Evolutionary conservation across 2,113 vertebrate genomes (phyloP).

Genomic region (Cinclus mexicanus): DNA sequence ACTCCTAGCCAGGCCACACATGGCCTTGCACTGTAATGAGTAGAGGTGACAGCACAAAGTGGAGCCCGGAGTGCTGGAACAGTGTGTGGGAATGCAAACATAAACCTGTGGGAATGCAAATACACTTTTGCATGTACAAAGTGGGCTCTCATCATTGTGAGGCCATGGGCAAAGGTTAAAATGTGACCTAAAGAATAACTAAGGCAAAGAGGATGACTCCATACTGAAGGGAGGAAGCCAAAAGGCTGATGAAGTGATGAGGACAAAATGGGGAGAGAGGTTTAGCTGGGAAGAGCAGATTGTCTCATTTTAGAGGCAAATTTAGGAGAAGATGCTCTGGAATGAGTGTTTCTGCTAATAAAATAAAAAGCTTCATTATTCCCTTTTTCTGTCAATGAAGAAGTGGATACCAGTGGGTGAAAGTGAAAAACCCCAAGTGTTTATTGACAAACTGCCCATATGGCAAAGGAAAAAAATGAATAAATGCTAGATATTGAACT

Average conservation of each 20-base stretch:
- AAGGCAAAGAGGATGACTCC: background rate
- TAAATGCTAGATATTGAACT: background rate
- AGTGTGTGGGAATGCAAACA: background rate
- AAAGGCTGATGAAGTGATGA: background rate
- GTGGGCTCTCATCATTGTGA: background rate
- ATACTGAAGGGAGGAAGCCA: background rate
- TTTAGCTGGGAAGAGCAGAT: background rate
- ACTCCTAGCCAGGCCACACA: background rate
- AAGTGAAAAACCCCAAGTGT: background rate
- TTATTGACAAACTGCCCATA: background rate
- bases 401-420: background rate
- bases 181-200: background rate
- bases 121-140: background rate
- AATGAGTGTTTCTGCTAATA: background rate
- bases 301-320: background rate
- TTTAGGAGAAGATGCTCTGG: background rate
- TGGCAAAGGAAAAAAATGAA: background rate
- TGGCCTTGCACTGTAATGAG: background rate
- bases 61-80: background rate
- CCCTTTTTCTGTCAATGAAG: background rate
- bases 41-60: background rate
- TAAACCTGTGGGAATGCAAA: background rate
- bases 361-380: background rate
- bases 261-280: background rate
- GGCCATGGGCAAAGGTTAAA: background rate